Evolutionary conservation across 1,140 invertebrate genomes (phyloP).

Genomic region (Calephelis virginiensis): DNA sequence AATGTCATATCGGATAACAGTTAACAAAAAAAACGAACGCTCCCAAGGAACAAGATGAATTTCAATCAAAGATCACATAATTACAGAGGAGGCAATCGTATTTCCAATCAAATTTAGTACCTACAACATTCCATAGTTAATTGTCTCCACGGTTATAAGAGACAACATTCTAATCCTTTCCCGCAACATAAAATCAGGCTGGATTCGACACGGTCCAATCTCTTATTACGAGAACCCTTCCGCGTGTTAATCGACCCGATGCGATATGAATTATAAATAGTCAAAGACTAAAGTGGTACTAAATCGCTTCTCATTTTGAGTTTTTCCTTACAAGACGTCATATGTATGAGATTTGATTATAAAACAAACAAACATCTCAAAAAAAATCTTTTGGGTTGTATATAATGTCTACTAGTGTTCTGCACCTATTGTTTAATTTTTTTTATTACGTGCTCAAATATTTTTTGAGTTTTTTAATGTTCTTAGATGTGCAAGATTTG

Average conservation of each 20-base stretch:
- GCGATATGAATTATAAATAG: slow-evolving; percentile 41
- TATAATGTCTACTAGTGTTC: too few species aligned
- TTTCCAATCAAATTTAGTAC: slow-evolving; percentile 51
- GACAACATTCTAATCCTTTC: slow-evolving; percentile 45
- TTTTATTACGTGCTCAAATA: too few species aligned
- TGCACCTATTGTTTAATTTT: too few species aligned
- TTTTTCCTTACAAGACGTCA: slow-evolving; percentile 3
- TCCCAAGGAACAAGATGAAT: slow-evolving; percentile 37
- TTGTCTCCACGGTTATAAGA: slow-evolving; percentile 39
- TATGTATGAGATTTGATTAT: too few species aligned
- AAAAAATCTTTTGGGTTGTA: too few species aligned
- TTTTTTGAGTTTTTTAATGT: too few species aligned
- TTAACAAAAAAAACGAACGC: slow-evolving; percentile 31
- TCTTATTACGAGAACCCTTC: slow-evolving; percentile 46
- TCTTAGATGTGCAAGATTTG: too few species aligned
- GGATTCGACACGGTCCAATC: slow-evolving; percentile 47
- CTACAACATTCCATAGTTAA: slow-evolving; percentile 49
- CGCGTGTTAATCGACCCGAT: slow-evolving; percentile 45
- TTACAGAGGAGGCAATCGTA: slow-evolving; percentile 42
- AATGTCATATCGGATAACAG: slow-evolving; percentile 24
- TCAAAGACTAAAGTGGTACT: slow-evolving; percentile 24
- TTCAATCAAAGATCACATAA: slow-evolving; percentile 51
- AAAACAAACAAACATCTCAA: too few species aligned
- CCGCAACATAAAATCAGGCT: slow-evolving; percentile 39
- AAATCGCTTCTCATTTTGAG: background rate